Evolutionary conservation across 1,140 invertebrate genomes (phyloP).

Genomic region (Coenobita brevimanus): DNA sequence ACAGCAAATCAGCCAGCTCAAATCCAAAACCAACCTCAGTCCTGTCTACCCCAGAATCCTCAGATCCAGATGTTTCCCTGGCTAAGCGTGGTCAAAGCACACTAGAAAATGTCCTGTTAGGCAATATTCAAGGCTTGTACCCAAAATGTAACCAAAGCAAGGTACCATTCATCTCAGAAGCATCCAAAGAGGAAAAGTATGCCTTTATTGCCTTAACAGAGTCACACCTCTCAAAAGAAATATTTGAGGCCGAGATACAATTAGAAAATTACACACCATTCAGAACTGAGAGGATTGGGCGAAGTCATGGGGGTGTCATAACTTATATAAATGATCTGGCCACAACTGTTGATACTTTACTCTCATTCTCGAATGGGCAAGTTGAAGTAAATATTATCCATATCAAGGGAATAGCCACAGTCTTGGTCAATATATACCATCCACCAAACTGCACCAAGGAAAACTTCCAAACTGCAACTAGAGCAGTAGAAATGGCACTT

Average conservation of each 20-base stretch:
- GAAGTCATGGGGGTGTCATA: neutral
- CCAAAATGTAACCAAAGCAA: neutral
- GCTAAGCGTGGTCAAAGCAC: neutral
- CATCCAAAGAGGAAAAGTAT: neutral
- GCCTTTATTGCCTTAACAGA: neutral
- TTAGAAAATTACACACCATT: neutral
- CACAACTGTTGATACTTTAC: neutral
- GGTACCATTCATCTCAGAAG: neutral
- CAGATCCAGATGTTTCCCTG: no score
- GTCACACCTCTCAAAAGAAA: neutral
- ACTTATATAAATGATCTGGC: neutral
- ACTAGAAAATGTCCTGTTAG: neutral
- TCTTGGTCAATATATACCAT: no score
- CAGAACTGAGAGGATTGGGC: neutral
- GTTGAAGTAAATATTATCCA: no score
- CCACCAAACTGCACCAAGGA: no score
- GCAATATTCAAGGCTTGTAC: slow-evolving; percentile 13
- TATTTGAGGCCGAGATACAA: neutral
- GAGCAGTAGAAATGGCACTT: no score
- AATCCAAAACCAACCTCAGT: no score
- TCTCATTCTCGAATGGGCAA: neutral
- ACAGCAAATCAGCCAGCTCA: no score
- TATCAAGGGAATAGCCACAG: no score
- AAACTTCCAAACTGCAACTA: no score
- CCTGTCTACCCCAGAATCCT: no score